Percentiles rank a stretch among this genome's conserved stretches.
These are phyloP conservation scores for Morone saxatilis DNA, from an alignment of 2,113 vertebrate genomes.

Conservation along the genomic window DNA sequence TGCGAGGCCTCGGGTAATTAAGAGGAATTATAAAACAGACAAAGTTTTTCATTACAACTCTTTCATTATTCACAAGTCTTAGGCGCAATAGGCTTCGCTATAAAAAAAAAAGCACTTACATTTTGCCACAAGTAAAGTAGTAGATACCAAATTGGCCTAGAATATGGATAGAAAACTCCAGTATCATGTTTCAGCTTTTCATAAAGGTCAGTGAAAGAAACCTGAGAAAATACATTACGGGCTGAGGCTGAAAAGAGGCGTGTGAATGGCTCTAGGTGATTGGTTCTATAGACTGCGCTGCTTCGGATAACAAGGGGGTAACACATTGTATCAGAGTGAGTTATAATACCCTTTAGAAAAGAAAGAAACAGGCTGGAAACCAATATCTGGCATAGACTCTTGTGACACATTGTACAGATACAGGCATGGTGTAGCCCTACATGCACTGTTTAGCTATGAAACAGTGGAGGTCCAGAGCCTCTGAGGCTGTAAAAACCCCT, in stretches of 20 bases:
- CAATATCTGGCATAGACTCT: not conserved
- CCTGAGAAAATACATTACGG: constrained; percentile 21
- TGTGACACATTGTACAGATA: constrained; percentile 18
- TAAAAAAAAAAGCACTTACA: constrained; percentile 17
- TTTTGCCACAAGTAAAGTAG: constrained; percentile 23
- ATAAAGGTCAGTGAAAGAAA: constrained; percentile 36
- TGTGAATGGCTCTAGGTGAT: constrained; percentile 4
- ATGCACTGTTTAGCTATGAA: not conserved
- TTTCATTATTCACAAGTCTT: not conserved
- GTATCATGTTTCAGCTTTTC: constrained; percentile 28
- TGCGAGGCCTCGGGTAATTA: constrained; percentile 51
- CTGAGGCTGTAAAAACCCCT: constrained; percentile 15
- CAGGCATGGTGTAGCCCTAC: constrained; percentile 10
- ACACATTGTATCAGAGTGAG: constrained; percentile 19
- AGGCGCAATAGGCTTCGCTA: constrained; percentile 24
- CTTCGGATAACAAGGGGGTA: not conserved
- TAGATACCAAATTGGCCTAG: constrained; percentile 27
- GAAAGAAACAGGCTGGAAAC: not conserved
- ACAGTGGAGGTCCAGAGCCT: constrained; percentile 31
- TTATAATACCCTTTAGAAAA: constrained; percentile 33
- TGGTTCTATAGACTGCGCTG: constrained; percentile 2
- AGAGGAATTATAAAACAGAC: constrained; percentile 41
- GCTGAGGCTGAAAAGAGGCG: constrained; percentile 1
- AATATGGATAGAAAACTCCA: constrained; percentile 13
- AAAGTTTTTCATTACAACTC: constrained; percentile 42